Conservation (phyloP, 2,797 vertebrate species). For the Naso thynnoides region DNA sequence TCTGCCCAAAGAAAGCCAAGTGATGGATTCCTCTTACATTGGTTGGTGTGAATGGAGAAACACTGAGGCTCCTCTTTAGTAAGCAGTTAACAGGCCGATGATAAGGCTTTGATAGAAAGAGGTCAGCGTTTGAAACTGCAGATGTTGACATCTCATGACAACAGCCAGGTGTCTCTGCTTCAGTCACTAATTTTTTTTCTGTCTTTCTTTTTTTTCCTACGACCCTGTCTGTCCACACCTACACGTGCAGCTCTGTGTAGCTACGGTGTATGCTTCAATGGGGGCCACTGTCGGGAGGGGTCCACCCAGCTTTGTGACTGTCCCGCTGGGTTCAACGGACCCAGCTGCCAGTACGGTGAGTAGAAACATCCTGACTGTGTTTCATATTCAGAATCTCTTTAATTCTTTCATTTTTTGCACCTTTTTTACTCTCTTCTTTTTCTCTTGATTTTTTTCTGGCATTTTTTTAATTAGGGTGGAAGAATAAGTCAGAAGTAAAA, state of each 20-base stretch:
- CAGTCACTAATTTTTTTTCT: conserved; percentile 41
- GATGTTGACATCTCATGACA: conserved; percentile 56
- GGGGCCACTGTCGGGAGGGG: conserved; percentile 85
- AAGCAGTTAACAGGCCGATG: conserved; percentile 56
- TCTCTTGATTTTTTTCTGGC: background rate
- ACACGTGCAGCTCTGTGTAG: conserved; percentile 83
- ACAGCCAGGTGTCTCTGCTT: conserved; percentile 65
- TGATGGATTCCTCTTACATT: conserved; percentile 51
- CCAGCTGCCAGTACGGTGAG: conserved; percentile 92
- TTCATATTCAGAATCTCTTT: conserved; percentile 3
- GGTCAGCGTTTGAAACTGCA: conserved; percentile 56
- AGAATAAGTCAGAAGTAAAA: background rate
- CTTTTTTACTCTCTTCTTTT: background rate
- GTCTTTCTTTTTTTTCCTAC: conserved; percentile 39
- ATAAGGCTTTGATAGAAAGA: conserved; percentile 63
- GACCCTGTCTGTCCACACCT: conserved; percentile 38
- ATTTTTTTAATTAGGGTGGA: background rate
- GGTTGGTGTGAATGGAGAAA: conserved; percentile 59
- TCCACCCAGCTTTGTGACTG: conserved; percentile 87
- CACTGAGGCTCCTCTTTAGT: conserved; percentile 51
- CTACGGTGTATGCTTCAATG: conserved; percentile 86
- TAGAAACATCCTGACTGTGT: conserved; percentile 24
- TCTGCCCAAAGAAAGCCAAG: conserved; percentile 41
- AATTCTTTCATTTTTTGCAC: background rate
- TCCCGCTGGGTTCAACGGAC: conserved; percentile 88